phyloP scores from a whole-genome alignment of 2,113 vertebrate genomes.

The Mystacornis crossleyi region DNA sequence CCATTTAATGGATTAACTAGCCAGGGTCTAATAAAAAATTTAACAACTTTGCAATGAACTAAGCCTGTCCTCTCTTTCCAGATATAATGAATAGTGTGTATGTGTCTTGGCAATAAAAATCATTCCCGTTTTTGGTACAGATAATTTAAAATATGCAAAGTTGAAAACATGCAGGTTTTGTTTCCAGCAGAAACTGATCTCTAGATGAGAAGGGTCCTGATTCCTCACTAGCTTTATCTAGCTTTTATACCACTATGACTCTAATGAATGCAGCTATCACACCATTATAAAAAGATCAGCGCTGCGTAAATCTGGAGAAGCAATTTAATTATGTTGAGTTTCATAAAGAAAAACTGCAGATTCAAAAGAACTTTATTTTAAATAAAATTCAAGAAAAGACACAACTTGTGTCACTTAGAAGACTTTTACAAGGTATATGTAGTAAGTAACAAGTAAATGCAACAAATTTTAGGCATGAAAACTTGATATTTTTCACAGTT shows the following conservation, averaged over 20 bases:
- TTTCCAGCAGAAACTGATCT: neutral
- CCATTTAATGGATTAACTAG: slow-evolving; percentile 61
- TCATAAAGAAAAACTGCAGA: neutral
- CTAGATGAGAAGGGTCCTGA: neutral
- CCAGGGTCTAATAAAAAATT: slow-evolving; percentile 58
- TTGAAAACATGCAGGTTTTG: neutral
- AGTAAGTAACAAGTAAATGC: neutral
- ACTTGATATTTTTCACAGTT: neutral
- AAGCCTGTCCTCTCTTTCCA: slow-evolving; percentile 1
- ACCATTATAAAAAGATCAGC: neutral
- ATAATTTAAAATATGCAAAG: slow-evolving; percentile 5
- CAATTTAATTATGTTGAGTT: neutral
- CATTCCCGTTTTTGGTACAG: neutral
- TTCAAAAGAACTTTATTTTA: neutral
- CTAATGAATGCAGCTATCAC: neutral
- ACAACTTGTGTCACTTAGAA: neutral
- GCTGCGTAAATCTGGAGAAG: neutral
- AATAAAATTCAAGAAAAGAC: neutral
- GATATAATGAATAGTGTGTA: slow-evolving; percentile 28
- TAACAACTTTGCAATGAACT: slow-evolving; percentile 56
- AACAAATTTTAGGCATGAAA: neutral
- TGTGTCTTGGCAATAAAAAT: neutral
- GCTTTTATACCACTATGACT: neutral
- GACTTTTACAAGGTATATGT: neutral
- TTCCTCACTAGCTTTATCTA: neutral